A percentile compares a stretch with the other conserved stretches of the same genome.
These are phyloP conservation scores for Sweltsa coloradensis DNA, from an alignment of 1,140 invertebrate genomes.

Conservation along the genomic window DNA sequence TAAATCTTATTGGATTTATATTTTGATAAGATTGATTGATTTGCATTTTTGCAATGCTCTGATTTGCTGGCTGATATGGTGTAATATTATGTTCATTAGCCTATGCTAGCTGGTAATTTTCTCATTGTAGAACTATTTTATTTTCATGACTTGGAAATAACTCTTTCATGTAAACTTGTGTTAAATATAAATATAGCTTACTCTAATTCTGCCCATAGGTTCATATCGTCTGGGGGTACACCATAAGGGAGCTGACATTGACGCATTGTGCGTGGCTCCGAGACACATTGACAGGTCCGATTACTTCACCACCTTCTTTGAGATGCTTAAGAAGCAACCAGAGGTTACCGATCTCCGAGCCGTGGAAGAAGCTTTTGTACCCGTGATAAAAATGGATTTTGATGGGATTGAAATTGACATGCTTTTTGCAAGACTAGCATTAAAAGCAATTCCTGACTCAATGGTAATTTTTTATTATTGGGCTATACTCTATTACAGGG, in stretches of 20 bases:
- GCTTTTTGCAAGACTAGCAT: slow-evolving; percentile 84
- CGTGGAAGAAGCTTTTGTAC: slow-evolving; percentile 98
- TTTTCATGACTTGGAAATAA: no score
- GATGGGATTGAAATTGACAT: slow-evolving; percentile 98
- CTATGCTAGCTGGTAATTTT: slow-evolving; percentile 44
- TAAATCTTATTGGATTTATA: no score
- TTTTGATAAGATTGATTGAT: no score
- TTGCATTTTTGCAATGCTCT: no score
- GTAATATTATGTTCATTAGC: no score
- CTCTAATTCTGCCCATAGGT: no score
- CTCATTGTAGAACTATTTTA: no score
- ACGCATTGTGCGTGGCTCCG: slow-evolving; percentile 95
- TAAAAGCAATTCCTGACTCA: slow-evolving; percentile 79
- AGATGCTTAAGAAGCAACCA: slow-evolving; percentile 73
- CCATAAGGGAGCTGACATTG: slow-evolving; percentile 96
- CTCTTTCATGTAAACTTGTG: no score
- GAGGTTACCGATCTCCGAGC: slow-evolving; percentile 78
- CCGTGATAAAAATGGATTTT: slow-evolving; percentile 99
- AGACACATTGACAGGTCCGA: slow-evolving; percentile 87
- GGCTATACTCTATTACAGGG: no score
- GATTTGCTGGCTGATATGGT: no score
- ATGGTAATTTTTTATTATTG: slow-evolving; percentile 33
- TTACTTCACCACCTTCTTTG: slow-evolving; percentile 92
- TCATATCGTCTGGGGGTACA: slow-evolving; percentile 70
- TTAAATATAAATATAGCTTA: no score